A percentile compares a stretch with the other conserved stretches of the same genome.
phyloP scores from a whole-genome alignment of 2,797 vertebrate species.

The Tragelaphus oryx region DNA sequence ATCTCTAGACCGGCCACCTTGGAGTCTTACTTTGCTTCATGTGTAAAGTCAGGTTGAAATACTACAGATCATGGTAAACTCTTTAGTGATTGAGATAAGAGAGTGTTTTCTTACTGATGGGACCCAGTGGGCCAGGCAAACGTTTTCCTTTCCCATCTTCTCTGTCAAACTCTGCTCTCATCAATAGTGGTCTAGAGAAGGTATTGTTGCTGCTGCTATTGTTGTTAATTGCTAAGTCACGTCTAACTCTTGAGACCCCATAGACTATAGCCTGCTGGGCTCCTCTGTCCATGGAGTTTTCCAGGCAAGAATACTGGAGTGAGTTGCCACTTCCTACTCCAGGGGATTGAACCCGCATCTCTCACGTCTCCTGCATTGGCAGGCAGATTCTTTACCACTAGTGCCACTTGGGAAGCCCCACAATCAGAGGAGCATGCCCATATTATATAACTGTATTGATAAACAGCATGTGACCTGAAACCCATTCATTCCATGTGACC shows the following conservation, averaged over 20 bases:
- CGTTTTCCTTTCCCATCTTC: neutral
- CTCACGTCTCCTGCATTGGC: neutral
- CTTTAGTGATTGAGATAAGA: neutral
- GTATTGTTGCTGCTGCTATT: neutral
- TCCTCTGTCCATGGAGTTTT: neutral
- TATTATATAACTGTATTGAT: neutral
- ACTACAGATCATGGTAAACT: neutral
- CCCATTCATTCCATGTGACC: neutral
- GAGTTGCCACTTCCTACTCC: neutral
- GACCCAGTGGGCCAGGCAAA: neutral
- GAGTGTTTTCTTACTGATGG: neutral
- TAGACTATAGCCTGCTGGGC: neutral
- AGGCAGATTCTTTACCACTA: neutral
- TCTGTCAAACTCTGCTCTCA: neutral
- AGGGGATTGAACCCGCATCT: neutral
- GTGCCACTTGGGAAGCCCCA: neutral
- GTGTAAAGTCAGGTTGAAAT: neutral
- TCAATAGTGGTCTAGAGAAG: neutral
- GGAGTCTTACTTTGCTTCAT: neutral
- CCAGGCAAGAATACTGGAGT: neutral
- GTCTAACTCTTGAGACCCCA: neutral
- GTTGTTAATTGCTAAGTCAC: neutral
- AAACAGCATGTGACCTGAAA: slow-evolving; percentile 44
- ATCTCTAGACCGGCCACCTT: neutral
- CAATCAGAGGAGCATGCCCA: neutral